phyloP scores from a whole-genome alignment of 64 coral and sea anemone species.

The Catalaphyllia jardinei region DNA sequence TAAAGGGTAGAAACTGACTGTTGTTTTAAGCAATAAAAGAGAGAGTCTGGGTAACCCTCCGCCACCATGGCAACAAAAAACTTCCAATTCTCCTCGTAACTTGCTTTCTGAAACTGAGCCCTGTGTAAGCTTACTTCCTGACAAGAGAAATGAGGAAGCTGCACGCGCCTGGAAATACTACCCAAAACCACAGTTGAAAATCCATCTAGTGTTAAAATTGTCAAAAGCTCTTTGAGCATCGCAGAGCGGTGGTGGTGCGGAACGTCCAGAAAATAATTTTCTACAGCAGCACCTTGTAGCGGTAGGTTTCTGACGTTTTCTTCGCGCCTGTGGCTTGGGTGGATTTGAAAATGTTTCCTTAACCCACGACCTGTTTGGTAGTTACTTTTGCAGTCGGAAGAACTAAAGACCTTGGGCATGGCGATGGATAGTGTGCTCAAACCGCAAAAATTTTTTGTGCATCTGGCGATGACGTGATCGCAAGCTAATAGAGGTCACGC shows the following conservation, averaged over 20 bases:
- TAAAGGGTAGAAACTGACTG: constrained; percentile 21
- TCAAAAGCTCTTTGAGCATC: constrained; percentile 29
- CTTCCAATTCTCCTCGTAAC: constrained; percentile 32
- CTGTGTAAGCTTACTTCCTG: constrained; percentile 18
- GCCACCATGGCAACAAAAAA: constrained; percentile 1
- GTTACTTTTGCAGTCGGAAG: not conserved
- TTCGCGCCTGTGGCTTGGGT: constrained; percentile 6
- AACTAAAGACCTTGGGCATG: constrained; percentile 33
- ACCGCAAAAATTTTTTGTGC: not conserved
- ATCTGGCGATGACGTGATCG: constrained; percentile 14
- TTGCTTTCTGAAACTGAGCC: constrained; percentile 17
- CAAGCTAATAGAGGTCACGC: constrained; percentile 8
- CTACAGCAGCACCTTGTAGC: not conserved
- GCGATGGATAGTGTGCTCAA: not conserved
- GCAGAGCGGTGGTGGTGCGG: constrained; percentile 1
- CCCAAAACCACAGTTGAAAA: constrained; percentile 2
- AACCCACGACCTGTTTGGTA: constrained; percentile 19
- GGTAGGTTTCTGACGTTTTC: not conserved
- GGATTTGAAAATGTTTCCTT: not conserved
- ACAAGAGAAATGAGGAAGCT: constrained; percentile 10
- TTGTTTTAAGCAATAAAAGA: constrained; percentile 18
- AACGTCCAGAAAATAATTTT: constrained; percentile 36
- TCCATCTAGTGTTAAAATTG: constrained; percentile 13
- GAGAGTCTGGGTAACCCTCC: constrained; percentile 4
- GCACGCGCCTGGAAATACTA: constrained; percentile 12